Conservation (phyloP, 2,888 invertebrate genomes). For the Unio delphinus region DNA sequence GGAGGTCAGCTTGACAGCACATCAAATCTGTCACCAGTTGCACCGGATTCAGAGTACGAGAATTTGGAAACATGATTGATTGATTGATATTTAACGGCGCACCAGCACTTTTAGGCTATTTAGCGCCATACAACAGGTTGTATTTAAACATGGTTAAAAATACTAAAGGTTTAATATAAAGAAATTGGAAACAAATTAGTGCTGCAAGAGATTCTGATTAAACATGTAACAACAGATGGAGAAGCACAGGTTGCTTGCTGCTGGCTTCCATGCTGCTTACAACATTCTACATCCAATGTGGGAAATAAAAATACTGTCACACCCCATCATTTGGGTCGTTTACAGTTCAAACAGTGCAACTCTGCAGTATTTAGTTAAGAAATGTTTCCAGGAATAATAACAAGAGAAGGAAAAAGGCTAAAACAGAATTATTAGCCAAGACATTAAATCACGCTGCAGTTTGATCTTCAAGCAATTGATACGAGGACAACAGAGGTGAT, state of each 20-base stretch:
- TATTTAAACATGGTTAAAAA: too few species aligned
- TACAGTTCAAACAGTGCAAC: neutral
- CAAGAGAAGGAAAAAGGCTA: too few species aligned
- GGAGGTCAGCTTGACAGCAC: conserved; percentile 13
- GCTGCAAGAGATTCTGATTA: conserved; percentile 6
- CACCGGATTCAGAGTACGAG: conserved; percentile 6
- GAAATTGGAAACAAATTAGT: conserved; percentile 10
- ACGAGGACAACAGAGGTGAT: too few species aligned
- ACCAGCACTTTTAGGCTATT: too few species aligned
- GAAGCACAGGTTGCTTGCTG: conserved; percentile 1
- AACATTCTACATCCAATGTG: conserved; percentile 6
- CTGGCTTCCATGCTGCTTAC: conserved; percentile 1
- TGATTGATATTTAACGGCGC: too few species aligned
- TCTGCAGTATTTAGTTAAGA: too few species aligned
- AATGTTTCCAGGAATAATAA: too few species aligned
- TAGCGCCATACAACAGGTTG: too few species aligned
- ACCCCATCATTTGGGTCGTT: conserved; percentile 8
- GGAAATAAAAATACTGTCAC: conserved; percentile 2
- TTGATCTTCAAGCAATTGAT: too few species aligned
- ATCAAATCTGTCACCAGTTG: conserved; percentile 3
- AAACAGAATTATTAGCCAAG: too few species aligned
- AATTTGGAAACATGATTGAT: too few species aligned
- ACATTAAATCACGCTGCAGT: too few species aligned
- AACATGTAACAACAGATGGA: conserved; percentile 12
- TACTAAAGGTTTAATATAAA: neutral